Evolutionary conservation across 2,888 invertebrate species (phyloP), one percentile per base, ranked within the genome.

Genomic region (Cetonia aurata): DNA sequence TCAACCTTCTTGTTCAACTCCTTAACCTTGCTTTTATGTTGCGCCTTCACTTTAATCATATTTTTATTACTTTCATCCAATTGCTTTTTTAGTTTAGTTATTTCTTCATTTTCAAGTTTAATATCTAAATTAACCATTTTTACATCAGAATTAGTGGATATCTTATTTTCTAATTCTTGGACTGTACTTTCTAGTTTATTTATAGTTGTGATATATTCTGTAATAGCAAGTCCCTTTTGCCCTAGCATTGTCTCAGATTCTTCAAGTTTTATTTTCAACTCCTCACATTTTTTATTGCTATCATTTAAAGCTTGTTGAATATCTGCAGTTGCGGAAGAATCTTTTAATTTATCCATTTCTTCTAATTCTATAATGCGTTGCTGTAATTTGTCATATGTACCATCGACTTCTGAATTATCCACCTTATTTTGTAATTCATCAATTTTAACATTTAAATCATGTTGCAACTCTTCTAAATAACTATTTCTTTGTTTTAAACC

Each of bases 1-100:
- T 91, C 90, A 42, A 92, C 87, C 78, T 93, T 92, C 79, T 92
- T 93, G 78, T 92, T 93, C 79, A 93, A 85, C 80, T 91, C 91
- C 81, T 93, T 94, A 55, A 92, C 82, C 85, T 93, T 94, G 69
- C 88, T 84, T 81, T 91, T 92, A 78, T 91, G 89, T 75, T 89
- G 88, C 1, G 91, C 91, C 82, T 93, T 93, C 8, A 92, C 87
- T 85, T 93, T 93, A 59, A 93, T 89, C 89, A 91, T 91, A 79
- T 88, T 89, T 81, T 93, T 93, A 79, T 94, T 94, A 37, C 90
- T 88, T 67, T 90, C 89, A 72, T 93, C 93, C 62, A 94, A 85
- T 80, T 93, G 92, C 75, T 90, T 89, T 71, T 89, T 92, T 3
- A 94, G 84, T 79, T 88, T 87, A 41, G 83, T 81, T 0, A 86